Evolutionary conservation across 2,113 vertebrate genomes (phyloP), one percentile per base, ranked within the genome.

Genomic region (Catagonus wagneri): DNA sequence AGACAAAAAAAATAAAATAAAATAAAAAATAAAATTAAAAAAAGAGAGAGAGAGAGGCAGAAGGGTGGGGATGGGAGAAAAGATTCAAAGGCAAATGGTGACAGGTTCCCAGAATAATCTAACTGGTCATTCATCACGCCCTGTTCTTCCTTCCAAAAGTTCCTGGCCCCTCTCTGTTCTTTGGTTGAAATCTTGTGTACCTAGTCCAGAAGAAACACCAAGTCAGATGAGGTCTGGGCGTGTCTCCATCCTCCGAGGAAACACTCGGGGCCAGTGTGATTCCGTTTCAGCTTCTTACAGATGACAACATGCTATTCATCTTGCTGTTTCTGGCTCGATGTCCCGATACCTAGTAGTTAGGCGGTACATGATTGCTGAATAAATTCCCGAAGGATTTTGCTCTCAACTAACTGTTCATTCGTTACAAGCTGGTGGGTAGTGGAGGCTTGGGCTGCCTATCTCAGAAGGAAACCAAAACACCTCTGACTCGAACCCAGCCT

Each of bases 391-490:
- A 94, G 54, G 44, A 44, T 91, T 61, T 83, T 58, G 69, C 25
- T 86, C 58, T 91, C 79, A 93, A 88, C 76, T 79, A 68, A 90
- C 60, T 80, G 10, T 80, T 92, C 36, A 17, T 90, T 91, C 92
- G 83, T 93, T 96, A 84, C 29, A 66, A 94, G 78, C 60, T 68
- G n/a, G 63, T 71, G 52, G 29, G 32, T 39, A 56, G 56, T 60
- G 78, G n/a, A 75, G 68, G 11, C 19, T 76, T 25, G 23, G 61
- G 34, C 50, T 27, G 5, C 27, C 22, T 83, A n/a, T n/a, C 52
- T 88, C 65, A 52, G 8, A 44, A 44, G 4, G 44, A 44, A 44
- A 44, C 44, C 44, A 6, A 44, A 44, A 44, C 44, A 44, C 44
- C 44, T 44, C 44, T 44, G 44, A 44, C 44, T 44, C 8, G 44